Percentiles rank a stretch among this genome's conserved stretches.
These are phyloP conservation scores for Grus americana DNA, from an alignment of 2,113 vertebrate genomes.

Conservation along the genomic window DNA sequence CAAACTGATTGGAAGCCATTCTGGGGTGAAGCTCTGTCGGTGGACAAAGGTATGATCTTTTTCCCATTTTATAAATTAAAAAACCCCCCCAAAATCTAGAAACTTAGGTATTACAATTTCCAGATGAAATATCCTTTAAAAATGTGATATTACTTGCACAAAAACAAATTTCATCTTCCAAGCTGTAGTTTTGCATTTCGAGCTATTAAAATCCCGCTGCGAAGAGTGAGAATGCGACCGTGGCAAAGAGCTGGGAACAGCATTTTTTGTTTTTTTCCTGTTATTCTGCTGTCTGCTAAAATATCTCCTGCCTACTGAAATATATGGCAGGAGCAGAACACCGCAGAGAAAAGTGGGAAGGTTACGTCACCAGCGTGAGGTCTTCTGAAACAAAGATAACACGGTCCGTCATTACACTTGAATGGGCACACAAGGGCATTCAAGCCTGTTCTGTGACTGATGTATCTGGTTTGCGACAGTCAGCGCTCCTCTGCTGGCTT, in stretches of 20 bases:
- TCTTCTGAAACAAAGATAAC: not conserved
- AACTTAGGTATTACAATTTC: not conserved
- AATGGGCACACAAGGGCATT: not conserved
- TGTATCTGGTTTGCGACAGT: not conserved
- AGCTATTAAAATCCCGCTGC: not conserved
- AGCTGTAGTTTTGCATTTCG: not conserved
- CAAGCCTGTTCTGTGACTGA: not conserved
- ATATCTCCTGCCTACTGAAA: not conserved
- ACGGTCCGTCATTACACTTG: rapidly evolving
- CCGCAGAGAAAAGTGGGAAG: not conserved
- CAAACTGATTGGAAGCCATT: slow-evolving; percentile 93
- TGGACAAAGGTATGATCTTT: slow-evolving; percentile 90
- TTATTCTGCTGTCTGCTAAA: not conserved
- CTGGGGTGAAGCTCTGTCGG: slow-evolving; percentile 94
- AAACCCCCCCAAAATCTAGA: not conserved
- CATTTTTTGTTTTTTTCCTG: not conserved
- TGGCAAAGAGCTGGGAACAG: not conserved
- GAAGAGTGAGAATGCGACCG: not conserved
- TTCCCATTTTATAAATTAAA: not conserved
- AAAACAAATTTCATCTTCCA: not conserved
- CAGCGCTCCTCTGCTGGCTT: not conserved
- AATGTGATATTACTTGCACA: not conserved
- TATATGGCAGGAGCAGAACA: not conserved
- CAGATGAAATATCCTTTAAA: not conserved
- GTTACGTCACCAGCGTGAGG: not conserved